Evolutionary conservation across 1,140 invertebrate genomes (phyloP), one percentile per base, ranked within the genome.

Genomic region (Stenopsyche tienmushanensis): DNA sequence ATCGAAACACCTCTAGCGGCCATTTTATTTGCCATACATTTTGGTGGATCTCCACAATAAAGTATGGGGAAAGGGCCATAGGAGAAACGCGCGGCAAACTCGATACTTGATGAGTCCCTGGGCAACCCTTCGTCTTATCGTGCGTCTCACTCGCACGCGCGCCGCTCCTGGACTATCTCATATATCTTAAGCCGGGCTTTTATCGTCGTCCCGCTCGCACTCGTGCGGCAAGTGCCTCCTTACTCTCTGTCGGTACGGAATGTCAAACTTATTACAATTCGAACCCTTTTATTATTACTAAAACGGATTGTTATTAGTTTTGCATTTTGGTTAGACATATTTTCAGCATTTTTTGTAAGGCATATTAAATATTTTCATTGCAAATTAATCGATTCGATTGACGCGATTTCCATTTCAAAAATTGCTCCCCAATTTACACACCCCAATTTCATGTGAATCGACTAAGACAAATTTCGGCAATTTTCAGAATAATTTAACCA

Each of bases 121-220:
- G 79, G 78, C 78, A 80, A 80, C 79, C 79, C 79, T 81, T 81
- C 79, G 78, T 81, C 79, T 81, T 81, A 77, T 79, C 77, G 76
- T 76, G 78, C 72, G 72, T 81, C 79, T 76, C 76, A 77, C 76
- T 81, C 79, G 78, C 79, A 72, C 78, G 72, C 78, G 77, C 76
- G 74, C 74, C 72, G 75, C 73, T 76, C 72, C 75, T 76, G 49
- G 64, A 62, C 58, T 66, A 64, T 70, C 64, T 70, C 68, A 55
- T 67, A 67, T 67, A 67, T 67, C 68, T 70, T 67, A 62, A 62
- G 60, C 60, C 60, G 47, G 60, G 62, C 49, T 23, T 15, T 17
- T 64, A 15, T 47, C 21, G 50, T 21, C 24, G 50, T 45, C 39
- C 23, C 52, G 50, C 41, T 55, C 50, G 62, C 62, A 50, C 62